Conservation (phyloP, 2,797 vertebrate genomes). For the Ficedula albicollis region DNA sequence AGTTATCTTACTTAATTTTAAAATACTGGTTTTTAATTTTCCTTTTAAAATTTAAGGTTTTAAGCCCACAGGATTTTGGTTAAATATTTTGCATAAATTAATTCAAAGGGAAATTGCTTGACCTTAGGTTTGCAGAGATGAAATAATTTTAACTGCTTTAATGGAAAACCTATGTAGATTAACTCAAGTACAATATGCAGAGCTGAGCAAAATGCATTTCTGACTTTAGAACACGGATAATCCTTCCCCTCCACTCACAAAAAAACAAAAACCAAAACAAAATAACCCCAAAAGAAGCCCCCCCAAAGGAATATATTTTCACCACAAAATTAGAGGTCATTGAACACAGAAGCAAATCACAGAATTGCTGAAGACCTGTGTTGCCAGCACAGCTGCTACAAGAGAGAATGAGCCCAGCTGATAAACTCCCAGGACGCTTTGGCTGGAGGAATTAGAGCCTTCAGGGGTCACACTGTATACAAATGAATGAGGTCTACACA, state of each 20-base stretch:
- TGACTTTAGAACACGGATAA: not conserved
- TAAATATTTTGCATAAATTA: not conserved
- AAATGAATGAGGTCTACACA: not conserved
- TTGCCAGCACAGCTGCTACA: not conserved
- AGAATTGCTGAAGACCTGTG: not conserved
- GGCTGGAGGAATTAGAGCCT: not conserved
- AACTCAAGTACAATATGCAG: not conserved
- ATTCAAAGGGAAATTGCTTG: not conserved
- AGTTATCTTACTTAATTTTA: not conserved
- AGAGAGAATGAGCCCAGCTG: not conserved
- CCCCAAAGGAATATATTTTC: not conserved
- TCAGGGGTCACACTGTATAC: not conserved
- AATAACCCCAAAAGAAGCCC: not conserved
- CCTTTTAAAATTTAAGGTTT: not conserved
- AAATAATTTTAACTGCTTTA: not conserved
- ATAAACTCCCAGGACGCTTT: not conserved
- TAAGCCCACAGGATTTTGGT: not conserved
- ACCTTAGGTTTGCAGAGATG: not conserved
- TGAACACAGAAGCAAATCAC: not conserved
- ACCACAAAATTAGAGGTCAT: not conserved
- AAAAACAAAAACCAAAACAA: not conserved
- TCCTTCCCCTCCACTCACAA: rapidly evolving
- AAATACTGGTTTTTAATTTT: not conserved
- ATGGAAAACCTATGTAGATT: not conserved
- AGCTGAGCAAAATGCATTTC: not conserved